A percentile compares a stretch with the other conserved stretches of the same genome.
Evolutionary conservation across 2,888 invertebrate genomes (phyloP).

Genomic region (Nudaria mundana): DNA sequence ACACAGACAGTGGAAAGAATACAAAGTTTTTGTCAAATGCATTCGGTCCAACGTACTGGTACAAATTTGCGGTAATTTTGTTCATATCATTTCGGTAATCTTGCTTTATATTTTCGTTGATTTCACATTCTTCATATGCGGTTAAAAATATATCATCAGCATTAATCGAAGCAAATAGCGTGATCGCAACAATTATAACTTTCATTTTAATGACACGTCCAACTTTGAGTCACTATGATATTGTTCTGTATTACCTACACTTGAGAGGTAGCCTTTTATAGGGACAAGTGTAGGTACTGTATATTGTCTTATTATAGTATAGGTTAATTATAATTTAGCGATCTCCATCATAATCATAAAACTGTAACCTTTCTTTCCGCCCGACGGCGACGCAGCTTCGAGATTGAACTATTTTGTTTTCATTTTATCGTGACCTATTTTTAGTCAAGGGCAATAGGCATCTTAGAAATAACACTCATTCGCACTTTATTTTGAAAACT

Average conservation of each 20-base stretch:
- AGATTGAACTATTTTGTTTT: too few relatives aligned
- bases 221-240: background rate
- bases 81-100: background rate
- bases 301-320: background rate
- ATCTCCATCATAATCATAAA: background rate
- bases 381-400: too few relatives aligned
- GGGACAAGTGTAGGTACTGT: background rate
- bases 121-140: background rate
- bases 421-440: too few relatives aligned
- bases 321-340: background rate
- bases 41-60: background rate
- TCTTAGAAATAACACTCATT: too few relatives aligned
- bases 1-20: conserved; percentile 1
- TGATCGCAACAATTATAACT: background rate
- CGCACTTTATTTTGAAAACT: too few relatives aligned
- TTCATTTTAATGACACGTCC: background rate
- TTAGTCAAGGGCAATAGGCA: too few relatives aligned
- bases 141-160: background rate
- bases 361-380: too few relatives aligned
- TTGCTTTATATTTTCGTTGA: background rate
- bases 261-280: background rate
- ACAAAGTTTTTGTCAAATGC: conserved; percentile 2
- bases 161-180: background rate
- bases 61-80: background rate
- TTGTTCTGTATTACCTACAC: background rate